Evolutionary conservation across 2,888 invertebrate genomes (phyloP).

Genomic region (Petrolisthes manimaculis): DNA sequence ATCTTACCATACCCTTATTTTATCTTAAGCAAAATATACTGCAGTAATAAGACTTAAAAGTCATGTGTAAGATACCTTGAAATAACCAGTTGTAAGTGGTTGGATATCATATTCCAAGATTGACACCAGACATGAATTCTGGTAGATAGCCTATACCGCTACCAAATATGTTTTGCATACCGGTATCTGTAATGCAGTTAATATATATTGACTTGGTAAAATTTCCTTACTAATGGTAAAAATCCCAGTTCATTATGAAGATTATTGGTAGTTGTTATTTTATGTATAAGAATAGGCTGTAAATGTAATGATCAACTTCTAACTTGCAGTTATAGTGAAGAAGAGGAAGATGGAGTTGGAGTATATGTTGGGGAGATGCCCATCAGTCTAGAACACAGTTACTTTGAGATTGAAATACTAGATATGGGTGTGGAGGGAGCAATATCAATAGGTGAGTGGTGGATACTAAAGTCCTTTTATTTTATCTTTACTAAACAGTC

Average conservation of each 20-base stretch:
- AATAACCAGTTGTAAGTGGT: too few species aligned
- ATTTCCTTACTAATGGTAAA: background rate
- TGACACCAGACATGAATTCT: too few species aligned
- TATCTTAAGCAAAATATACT: too few species aligned
- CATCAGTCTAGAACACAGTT: conserved; percentile 57
- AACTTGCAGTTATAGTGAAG: conserved; percentile 50
- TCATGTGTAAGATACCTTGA: too few species aligned
- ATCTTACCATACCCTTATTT: too few species aligned
- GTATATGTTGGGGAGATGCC: conserved; percentile 60
- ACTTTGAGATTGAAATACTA: conserved; percentile 66
- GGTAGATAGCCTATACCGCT: too few species aligned
- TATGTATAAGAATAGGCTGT: background rate
- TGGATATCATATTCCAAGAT: too few species aligned
- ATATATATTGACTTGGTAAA: background rate
- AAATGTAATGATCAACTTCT: too few species aligned
- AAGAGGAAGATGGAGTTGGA: conserved; percentile 58
- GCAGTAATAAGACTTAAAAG: too few species aligned
- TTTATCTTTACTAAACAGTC: background rate
- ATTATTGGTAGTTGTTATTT: background rate
- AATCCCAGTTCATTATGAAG: background rate
- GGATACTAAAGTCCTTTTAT: background rate
- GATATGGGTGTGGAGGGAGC: conserved; percentile 65
- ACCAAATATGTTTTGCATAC: too few species aligned
- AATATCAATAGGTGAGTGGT: conserved; percentile 63
- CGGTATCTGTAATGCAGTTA: too few species aligned